These are phyloP conservation scores for Nyctibius bracteatus DNA, from an alignment of 2,113 vertebrate genomes.

Conservation along the genomic window DNA sequence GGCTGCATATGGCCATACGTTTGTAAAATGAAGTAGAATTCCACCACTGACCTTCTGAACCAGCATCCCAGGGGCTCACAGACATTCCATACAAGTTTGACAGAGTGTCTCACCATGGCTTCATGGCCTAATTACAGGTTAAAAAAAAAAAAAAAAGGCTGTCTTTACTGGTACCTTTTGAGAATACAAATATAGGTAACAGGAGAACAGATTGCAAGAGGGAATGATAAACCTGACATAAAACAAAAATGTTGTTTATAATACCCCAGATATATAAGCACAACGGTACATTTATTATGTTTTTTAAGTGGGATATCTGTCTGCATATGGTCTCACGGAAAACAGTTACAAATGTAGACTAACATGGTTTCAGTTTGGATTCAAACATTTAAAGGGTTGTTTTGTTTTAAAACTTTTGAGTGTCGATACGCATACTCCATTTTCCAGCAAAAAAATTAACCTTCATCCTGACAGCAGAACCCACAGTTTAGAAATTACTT, in stretches of 20 bases:
- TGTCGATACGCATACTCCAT: not conserved
- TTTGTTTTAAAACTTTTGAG: not conserved
- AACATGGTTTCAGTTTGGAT: not conserved
- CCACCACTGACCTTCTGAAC: not conserved
- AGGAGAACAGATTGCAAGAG: not conserved
- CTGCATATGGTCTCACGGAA: not conserved
- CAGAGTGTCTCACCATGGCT: not conserved
- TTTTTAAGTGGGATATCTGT: not conserved
- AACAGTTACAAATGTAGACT: not conserved
- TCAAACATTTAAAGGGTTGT: not conserved
- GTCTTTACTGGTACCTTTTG: not conserved
- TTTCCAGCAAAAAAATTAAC: not conserved
- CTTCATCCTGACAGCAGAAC: not conserved
- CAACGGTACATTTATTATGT: not conserved
- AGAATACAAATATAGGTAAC: not conserved
- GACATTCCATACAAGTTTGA: not conserved
- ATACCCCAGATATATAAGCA: not conserved
- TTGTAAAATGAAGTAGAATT: constrained; percentile 39
- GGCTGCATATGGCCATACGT: not conserved
- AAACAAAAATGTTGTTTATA: not conserved
- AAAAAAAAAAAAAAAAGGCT: not conserved
- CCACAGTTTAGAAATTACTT: not conserved
- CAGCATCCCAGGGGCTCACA: not conserved
- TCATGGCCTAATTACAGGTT: not conserved
- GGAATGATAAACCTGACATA: not conserved